Base-by-base conservation (phyloP, 2,797 vertebrate genomes). In the Anomalospiza imberbis region DNA sequence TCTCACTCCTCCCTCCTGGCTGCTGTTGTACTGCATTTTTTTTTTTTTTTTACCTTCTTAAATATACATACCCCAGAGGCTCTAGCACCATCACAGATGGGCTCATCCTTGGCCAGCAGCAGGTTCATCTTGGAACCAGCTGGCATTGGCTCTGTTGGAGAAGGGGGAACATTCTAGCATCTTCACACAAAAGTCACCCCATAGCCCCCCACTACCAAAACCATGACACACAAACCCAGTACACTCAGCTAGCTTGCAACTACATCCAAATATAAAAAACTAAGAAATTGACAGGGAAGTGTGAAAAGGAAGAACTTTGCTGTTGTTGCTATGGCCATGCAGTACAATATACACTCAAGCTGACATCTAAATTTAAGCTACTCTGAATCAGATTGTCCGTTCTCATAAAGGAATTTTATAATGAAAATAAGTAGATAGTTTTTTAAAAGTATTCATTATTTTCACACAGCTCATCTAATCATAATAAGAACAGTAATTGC, bases 81-180 rank as follows among this genome's bases (percentile, higher is more conserved):
- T 9, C 8, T 81, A 22, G 26, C 19, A 42, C 12, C 3, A 1
- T 66, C 4, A 0, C 4, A 36, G 31, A 36, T 34, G 12, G 36
- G n/a, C 11, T 87, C 1, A 4, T 6, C 32, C 19, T 57, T 51
- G 15, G 45, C 13, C 50, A 82, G 28, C 2, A 1, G 5, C 0
- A 0, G 14, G 6, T 61, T 58, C 5, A 0, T 29, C 44, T 34
- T 70, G 34, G 26, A 94, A 36, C 4, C 0, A 0, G 5, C 31
- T 72, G 75, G 9, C 6, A 20, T 13, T 61, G 31, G 6, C 26
- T 65, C 7, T 47, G 3, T 61, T 0, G 1, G 34, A 67, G 26
- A 61, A 4, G 0, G 5, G 13, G 6, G 10, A 75, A 48, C 9
- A 12, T 82, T 71, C 57, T 44, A 17, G 11, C 19, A 25, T 3